Conservation (phyloP, 2,797 vertebrate species). For the Gobio occitaniae region DNA sequence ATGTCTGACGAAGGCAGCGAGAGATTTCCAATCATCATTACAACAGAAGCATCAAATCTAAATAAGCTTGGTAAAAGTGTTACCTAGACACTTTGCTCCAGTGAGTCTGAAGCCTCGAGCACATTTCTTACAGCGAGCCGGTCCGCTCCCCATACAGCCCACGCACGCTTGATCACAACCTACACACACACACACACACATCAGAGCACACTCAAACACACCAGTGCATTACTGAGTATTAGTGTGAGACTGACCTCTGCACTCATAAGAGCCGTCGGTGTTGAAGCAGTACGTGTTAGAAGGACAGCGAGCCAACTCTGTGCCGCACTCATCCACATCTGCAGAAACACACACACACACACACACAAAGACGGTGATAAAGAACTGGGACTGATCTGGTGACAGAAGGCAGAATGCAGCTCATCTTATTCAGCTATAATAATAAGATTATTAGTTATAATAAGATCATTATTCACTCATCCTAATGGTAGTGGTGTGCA, state of each 20-base stretch:
- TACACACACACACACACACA: conserved; percentile 66
- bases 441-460: background rate
- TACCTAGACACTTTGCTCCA: conserved; percentile 94
- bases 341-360: conserved; percentile 42
- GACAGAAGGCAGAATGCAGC: background rate
- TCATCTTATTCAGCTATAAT: background rate
- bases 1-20: conserved; percentile 73
- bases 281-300: conserved; percentile 95
- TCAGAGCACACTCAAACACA: background rate
- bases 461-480: background rate
- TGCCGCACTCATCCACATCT: conserved; percentile 97
- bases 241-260: conserved; percentile 82
- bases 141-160: conserved; percentile 95
- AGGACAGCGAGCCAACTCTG: conserved; percentile 88
- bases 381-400: background rate
- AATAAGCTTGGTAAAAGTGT: conserved; percentile 52
- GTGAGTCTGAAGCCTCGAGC: conserved; percentile 89
- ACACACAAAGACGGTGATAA: conserved; percentile 82
- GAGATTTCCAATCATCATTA: background rate
- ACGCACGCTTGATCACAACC: conserved; percentile 95
- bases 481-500: background rate
- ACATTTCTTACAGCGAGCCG: conserved; percentile 95
- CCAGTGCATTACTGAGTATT: background rate
- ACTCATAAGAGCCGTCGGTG: conserved; percentile 93
- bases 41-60: background rate